Conservation (phyloP, 2,888 invertebrate species). For the Pycnomerus fuliginosus region DNA sequence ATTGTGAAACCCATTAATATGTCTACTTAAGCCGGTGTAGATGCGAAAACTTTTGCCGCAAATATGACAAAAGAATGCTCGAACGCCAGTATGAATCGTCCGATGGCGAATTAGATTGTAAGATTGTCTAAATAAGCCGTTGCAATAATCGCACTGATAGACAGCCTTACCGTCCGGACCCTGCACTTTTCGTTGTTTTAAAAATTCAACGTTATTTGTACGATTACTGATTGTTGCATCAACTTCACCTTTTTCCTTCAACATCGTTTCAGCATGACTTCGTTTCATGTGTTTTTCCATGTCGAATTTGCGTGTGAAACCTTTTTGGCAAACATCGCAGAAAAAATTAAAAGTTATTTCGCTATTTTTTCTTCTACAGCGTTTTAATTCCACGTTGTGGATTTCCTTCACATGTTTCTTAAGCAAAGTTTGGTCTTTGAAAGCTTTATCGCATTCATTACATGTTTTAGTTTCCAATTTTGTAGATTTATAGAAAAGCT, state of each 20-base stretch:
- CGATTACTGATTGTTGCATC: conserved; percentile 11
- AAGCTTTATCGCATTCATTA: conserved; percentile 31
- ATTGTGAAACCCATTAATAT: conserved; percentile 55
- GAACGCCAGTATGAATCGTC: conserved; percentile 52
- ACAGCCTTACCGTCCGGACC: conserved; percentile 36
- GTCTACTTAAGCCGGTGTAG: conserved; percentile 56
- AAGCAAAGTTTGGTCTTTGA: conserved; percentile 29
- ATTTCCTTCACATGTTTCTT: conserved; percentile 32
- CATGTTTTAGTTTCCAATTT: conserved; percentile 35
- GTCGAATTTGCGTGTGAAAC: conserved; percentile 47
- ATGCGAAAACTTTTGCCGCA: conserved; percentile 58
- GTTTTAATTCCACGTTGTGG: conserved; percentile 30
- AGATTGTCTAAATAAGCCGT: conserved; percentile 42
- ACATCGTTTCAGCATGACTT: too few species aligned
- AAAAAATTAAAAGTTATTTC: conserved; percentile 40
- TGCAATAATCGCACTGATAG: conserved; percentile 53
- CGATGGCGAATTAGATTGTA: conserved; percentile 54
- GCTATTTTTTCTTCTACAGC: conserved; percentile 35
- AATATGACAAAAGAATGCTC: conserved; percentile 55
- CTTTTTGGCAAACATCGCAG: conserved; percentile 44
- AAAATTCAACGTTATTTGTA: too few species aligned
- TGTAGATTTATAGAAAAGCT: conserved; percentile 39
- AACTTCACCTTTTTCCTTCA: conserved; percentile 10
- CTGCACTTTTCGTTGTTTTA: neutral
- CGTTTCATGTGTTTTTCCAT: conserved; percentile 42